Percentiles rank a stretch among this genome's conserved stretches.
Conservation (phyloP, 2,797 vertebrate genomes). For the Macrochelys suwanniensis region DNA sequence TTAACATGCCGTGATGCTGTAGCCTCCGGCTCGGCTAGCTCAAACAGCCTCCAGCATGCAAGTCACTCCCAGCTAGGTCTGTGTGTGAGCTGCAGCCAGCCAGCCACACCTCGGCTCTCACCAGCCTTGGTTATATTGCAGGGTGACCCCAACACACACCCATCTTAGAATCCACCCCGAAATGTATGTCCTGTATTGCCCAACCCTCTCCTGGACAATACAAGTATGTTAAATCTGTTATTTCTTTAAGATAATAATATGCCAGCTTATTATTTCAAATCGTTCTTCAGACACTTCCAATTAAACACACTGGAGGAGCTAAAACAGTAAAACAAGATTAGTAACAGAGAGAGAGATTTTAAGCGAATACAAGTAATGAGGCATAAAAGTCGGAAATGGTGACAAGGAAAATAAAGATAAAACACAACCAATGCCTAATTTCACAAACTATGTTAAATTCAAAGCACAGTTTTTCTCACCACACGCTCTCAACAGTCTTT, state of each 20-base stretch:
- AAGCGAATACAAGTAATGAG: background rate
- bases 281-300: background rate
- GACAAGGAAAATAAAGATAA: background rate
- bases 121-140: background rate
- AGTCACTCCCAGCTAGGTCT: background rate
- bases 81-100: background rate
- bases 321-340: background rate
- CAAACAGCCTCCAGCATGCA: background rate
- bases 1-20: background rate
- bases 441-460: background rate
- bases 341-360: background rate
- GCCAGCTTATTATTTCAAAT: background rate
- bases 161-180: background rate
- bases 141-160: background rate
- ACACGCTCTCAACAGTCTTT: background rate
- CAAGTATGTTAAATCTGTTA: background rate
- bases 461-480: background rate
- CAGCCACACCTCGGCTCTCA: too few species aligned
- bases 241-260: background rate
- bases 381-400: background rate
- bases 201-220: background rate
- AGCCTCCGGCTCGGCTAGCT: too few species aligned
- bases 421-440: background rate
- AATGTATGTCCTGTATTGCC: background rate
- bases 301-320: background rate